Evolutionary conservation across 2,113 vertebrate genomes (phyloP), one percentile per base, ranked within the genome.

Genomic region (Serinus canaria): DNA sequence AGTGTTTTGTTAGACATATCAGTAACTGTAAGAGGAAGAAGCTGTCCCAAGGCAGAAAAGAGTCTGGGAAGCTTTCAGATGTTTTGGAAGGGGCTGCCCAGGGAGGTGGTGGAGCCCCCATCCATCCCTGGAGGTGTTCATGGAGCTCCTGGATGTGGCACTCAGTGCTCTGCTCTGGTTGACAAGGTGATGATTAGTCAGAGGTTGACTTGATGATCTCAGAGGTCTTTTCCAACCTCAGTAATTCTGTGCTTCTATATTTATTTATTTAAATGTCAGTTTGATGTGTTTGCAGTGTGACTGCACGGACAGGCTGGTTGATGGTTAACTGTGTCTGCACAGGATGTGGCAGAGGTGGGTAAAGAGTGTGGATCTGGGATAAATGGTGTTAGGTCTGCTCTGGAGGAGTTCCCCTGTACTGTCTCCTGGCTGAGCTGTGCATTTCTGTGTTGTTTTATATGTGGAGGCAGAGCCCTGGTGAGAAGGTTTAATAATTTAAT

Each of bases 371-470:
- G 7, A 6, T 52, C 23, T 90, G 73, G 18, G 33, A 15, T 81
- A 75, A 12, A 8, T 1, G 11, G 53, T 19, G 23, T 55, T 35
- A 27, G 13, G 3, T 70, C 30, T 77, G 72, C 50, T 30, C 60
- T 50, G 35, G 37, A 37, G 28, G 43, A 76, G 39, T 35, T 49
- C 35, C 6, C 58, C 17, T 39, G 37, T 7, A 27, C n/a, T 75
- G 37, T 30, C 75, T 67, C 13, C 56, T 68, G 31, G 15, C 81
- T 44, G 73, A 31, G 53, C 56, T 69, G 4, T 80, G 46, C 80
- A 2, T 53, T 64, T 43, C 3, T 53, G 9, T 25, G 0, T 19
- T 46, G 39, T 6, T 80, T 27, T 11, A 1, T 4, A 6, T 0
- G 2, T 30, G 14, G 53, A 72, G 60, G 15, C 86, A 81, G 68